These are phyloP conservation scores for Masnerella sp. DNA, from an alignment of 2,888 invertebrate genomes.

Conservation along the genomic window DNA sequence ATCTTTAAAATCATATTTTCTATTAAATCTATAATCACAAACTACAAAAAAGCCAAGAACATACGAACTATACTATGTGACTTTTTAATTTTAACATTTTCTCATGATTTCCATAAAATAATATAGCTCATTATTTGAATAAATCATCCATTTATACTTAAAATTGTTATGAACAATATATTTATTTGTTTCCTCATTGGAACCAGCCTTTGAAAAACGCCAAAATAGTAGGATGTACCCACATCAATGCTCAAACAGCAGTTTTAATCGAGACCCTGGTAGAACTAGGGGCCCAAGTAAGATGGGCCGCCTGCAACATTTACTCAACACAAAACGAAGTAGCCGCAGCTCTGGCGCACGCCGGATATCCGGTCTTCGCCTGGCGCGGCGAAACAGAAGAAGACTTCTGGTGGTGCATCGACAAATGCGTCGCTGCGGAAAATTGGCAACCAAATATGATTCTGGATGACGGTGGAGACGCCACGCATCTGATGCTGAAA, in stretches of 20 bases:
- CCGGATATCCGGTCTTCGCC: constrained; percentile 93
- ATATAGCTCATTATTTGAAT: too few relatives aligned
- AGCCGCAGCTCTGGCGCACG: constrained; percentile 95
- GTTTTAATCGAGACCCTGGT: constrained; percentile 94
- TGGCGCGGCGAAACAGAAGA: constrained; percentile 99
- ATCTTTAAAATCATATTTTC: too few relatives aligned
- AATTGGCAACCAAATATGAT: constrained; percentile 99
- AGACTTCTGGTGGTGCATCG: constrained; percentile 99
- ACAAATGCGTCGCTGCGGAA: constrained; percentile 93
- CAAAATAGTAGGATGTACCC: constrained; percentile 97
- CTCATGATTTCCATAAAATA: too few relatives aligned
- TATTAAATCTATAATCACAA: too few relatives aligned
- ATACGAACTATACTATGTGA: too few relatives aligned
- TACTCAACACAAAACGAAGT: constrained; percentile 99
- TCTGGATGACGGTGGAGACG: constrained; percentile 97
- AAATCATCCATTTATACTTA: too few relatives aligned
- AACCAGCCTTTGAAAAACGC: constrained; percentile 91
- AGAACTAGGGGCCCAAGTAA: constrained; percentile 92
- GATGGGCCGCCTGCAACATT: constrained; percentile 99
- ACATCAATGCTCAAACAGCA: constrained; percentile 99
- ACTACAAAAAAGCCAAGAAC: too few relatives aligned
- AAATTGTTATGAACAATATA: too few relatives aligned
- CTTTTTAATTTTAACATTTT: too few relatives aligned
- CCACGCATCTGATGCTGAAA: constrained; percentile 96
- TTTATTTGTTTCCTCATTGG: too few relatives aligned